Evolutionary conservation across 2,888 invertebrate species (phyloP), one percentile per base, ranked within the genome.

Genomic region (Leptinotarsa juncta): DNA sequence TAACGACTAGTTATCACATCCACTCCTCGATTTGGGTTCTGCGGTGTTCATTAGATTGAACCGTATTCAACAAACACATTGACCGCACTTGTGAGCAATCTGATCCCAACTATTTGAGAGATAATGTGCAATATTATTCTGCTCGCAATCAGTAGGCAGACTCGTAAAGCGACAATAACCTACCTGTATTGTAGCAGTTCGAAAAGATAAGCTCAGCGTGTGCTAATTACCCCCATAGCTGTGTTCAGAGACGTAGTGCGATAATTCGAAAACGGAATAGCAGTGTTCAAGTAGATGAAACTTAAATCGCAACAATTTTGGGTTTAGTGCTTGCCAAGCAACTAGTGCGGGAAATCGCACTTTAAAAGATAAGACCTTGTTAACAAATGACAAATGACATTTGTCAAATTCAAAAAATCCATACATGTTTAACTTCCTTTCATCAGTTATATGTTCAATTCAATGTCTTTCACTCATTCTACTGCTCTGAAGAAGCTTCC

Each of bases 191-290:
- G 74, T 66, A 71, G 72, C 76, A 62, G 71, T 71, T 65, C 65
- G 26, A 51, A 62, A 53, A 79, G 79, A 81, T 81, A 81, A 81
- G 79, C 81, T 42, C 80, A 80, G 81, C 80, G 79, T 80, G 80
- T 77, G 79, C 77, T 81, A 81, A 81, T 81, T 81, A 79, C 80
- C 78, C 78, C 69, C 68, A 78, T 79, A 75, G 78, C 71, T 74
- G 71, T 68, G 67, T 62, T 53, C 74, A 62, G 32, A 14, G 32
- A 32, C 62, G 62, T n/a, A 60, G 26, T 14, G 60, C 16, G 32
- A 5, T 10, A 16, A 62, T n/a, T 62, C 10, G 15, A 62, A 7
- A 2, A n/a, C 7, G 26, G 10, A 62, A 7, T 62, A 23, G 57
- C 4, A 5, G 0, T 5, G 14, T 14, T 15, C 23, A 23, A 57